Evolutionary conservation across 2,888 invertebrate genomes (phyloP).

Genomic region (Acronicta aceris): DNA sequence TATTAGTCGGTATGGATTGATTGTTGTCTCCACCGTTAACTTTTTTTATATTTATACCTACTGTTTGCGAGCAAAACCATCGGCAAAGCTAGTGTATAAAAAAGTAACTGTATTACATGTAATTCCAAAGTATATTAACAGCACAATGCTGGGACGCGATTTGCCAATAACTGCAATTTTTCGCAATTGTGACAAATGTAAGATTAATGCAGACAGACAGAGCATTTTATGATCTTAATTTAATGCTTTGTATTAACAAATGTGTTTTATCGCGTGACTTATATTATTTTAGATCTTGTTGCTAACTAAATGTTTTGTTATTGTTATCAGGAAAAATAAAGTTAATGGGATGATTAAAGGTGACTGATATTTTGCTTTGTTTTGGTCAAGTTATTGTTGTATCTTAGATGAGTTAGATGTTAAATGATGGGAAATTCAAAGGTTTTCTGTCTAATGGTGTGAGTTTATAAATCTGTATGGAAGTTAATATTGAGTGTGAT

Average conservation of each 20-base stretch:
- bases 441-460: not conserved
- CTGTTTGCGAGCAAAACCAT: not conserved
- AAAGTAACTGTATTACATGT: constrained; percentile 1
- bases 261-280: constrained; percentile 9
- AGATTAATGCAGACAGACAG: not conserved
- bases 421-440: not conserved
- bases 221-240: constrained; percentile 30
- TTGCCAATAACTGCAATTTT: constrained; percentile 35
- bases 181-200: constrained; percentile 25
- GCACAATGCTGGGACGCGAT: constrained; percentile 22
- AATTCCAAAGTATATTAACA: constrained; percentile 11
- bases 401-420: no score
- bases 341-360: not conserved
- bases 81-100: no score
- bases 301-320: not conserved
- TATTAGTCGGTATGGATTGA: no score
- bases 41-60: no score
- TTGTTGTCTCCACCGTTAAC: no score
- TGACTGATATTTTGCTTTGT: not conserved
- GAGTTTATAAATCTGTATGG: no score
- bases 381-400: not conserved
- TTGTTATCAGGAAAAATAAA: not conserved
- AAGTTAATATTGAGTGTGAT: no score
- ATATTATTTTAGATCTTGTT: constrained; percentile 14
- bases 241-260: constrained; percentile 26